Percentiles rank a stretch among this genome's conserved stretches.
Evolutionary conservation across 2,797 vertebrate species (phyloP).

Genomic region (Anguilla marmorata): DNA sequence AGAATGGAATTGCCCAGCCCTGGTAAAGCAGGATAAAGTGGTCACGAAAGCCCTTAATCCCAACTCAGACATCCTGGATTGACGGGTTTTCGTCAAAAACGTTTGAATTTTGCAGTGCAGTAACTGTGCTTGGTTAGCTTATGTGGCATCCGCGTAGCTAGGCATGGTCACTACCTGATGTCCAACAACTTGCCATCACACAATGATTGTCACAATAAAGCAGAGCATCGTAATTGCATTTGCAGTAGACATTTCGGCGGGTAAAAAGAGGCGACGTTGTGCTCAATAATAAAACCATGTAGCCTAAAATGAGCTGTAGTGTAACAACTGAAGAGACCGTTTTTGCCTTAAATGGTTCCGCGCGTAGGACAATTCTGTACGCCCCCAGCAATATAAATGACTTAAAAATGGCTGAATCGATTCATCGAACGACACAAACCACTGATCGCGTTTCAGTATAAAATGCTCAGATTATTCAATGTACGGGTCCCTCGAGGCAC

Average conservation of each 20-base stretch:
- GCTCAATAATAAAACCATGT: slow-evolving; percentile 4
- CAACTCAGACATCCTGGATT: not conserved
- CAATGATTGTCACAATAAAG: not conserved
- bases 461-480: not conserved
- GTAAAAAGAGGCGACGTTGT: slow-evolving; percentile 1
- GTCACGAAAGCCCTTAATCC: not conserved
- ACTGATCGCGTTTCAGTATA: not conserved
- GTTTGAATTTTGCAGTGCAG: not conserved
- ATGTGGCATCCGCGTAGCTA: not conserved
- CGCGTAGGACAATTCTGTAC: slow-evolving; percentile 30
- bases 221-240: not conserved
- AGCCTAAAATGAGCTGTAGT: not conserved
- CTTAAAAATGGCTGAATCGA: slow-evolving; percentile 27
- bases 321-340: slow-evolving; percentile 31
- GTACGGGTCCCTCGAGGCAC: not conserved
- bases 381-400: slow-evolving; percentile 25
- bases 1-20: not conserved
- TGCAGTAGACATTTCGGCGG: not conserved
- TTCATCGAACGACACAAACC: not conserved
- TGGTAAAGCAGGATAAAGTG: not conserved
- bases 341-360: slow-evolving; percentile 49
- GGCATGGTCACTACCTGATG: not conserved
- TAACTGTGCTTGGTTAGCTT: not conserved
- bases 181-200: not conserved
- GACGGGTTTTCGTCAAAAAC: not conserved